Conservation (phyloP, 2,888 invertebrate genomes). For the Caenorhabditis macrosperma region DNA sequence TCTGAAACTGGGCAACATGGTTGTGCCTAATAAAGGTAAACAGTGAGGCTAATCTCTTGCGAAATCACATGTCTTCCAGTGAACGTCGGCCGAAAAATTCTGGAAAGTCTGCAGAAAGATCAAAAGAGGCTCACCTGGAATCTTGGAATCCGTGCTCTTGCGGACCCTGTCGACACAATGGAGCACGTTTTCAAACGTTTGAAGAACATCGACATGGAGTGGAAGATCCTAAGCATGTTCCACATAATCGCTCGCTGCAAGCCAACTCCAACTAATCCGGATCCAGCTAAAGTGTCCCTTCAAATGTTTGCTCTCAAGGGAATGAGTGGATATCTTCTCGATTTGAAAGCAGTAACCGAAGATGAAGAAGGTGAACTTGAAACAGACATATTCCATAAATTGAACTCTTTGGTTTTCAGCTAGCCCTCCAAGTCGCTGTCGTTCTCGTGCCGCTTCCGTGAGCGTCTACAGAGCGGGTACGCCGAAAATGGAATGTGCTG, state of each 20-base stretch:
- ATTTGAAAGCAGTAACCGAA: slow-evolving; percentile 90
- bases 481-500: slow-evolving; percentile 7
- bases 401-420: slow-evolving; percentile 1
- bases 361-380: slow-evolving; percentile 70
- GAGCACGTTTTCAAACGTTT: slow-evolving; percentile 93
- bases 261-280: slow-evolving; percentile 83
- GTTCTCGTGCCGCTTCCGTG: slow-evolving; percentile 79
- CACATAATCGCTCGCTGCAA: slow-evolving; percentile 93
- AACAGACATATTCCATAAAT: no score
- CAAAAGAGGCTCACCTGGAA: slow-evolving; percentile 88
- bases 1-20: slow-evolving; percentile 18
- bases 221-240: slow-evolving; percentile 96
- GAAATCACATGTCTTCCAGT: slow-evolving; percentile 7
- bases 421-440: slow-evolving; percentile 69
- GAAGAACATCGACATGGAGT: slow-evolving; percentile 96
- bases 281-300: slow-evolving; percentile 90
- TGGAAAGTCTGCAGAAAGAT: slow-evolving; percentile 49
- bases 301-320: slow-evolving; percentile 90
- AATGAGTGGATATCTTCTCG: slow-evolving; percentile 93
- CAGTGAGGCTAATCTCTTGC: not conserved
- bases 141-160: slow-evolving; percentile 92
- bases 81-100: slow-evolving; percentile 40
- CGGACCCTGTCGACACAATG: slow-evolving; percentile 52
- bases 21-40: not conserved
- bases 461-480: not conserved